These are phyloP conservation scores for Misgurnus anguillicaudatus DNA, from an alignment of 2,113 vertebrate genomes.

Conservation along the genomic window DNA sequence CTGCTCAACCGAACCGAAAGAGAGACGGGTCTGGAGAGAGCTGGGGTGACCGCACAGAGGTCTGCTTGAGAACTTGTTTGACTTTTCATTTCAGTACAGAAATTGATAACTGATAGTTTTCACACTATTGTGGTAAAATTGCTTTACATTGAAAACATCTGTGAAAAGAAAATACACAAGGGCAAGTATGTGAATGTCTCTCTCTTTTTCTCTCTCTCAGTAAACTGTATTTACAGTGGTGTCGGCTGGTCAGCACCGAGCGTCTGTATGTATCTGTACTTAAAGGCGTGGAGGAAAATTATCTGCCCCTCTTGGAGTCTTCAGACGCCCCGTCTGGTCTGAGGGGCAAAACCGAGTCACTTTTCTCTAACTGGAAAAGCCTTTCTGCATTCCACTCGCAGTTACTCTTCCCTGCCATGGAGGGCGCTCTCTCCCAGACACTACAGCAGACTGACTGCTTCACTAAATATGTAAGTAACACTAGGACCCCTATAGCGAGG, in stretches of 20 bases:
- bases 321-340: conserved; percentile 74
- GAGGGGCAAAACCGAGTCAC: conserved; percentile 68
- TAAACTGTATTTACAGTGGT: conserved; percentile 82
- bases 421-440: conserved; percentile 81
- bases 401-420: conserved; percentile 82
- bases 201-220: conserved; percentile 60
- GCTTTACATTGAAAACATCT: no score
- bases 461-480: conserved; percentile 80
- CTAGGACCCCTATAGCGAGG: not conserved
- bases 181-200: no score
- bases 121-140: no score
- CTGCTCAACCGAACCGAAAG: conserved; percentile 79
- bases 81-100: no score
- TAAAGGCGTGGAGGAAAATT: conserved; percentile 76
- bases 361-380: conserved; percentile 76
- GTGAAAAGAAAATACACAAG: no score
- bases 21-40: conserved; percentile 67
- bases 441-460: conserved; percentile 85
- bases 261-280: conserved; percentile 79
- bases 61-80: conserved; percentile 13
- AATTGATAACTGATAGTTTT: no score
- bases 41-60: conserved; percentile 66
- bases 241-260: conserved; percentile 82
- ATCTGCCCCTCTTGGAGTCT: conserved; percentile 70
- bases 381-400: conserved; percentile 81